Evolutionary conservation across 2,797 vertebrate species (phyloP).

Genomic region (Cercopithecus mitis): DNA sequence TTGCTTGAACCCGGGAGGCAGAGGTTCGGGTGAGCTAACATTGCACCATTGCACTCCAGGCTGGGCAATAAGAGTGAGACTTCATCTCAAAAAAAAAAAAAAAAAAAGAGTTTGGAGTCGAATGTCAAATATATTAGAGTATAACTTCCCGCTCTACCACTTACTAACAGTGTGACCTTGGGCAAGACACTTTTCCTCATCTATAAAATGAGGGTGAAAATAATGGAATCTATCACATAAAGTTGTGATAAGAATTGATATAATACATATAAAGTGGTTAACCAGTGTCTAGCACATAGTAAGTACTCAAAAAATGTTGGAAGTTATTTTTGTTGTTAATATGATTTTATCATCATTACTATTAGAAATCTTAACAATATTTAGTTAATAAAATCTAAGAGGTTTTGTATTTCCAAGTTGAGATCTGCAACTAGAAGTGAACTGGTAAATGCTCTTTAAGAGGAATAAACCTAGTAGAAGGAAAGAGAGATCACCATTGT

Average conservation of each 20-base stretch:
- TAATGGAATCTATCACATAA: not conserved
- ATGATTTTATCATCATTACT: not conserved
- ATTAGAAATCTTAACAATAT: slow-evolving; percentile 29
- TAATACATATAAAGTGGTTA: not conserved
- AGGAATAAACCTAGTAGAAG: not conserved
- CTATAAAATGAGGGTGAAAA: not conserved
- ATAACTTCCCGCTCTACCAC: not conserved
- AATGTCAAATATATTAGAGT: not conserved
- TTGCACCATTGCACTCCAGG: too few species aligned
- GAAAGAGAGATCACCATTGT: not conserved
- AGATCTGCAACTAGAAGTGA: not conserved
- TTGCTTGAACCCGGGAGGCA: too few species aligned
- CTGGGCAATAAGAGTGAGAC: too few species aligned
- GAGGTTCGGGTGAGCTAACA: too few species aligned
- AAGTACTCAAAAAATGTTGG: slow-evolving; percentile 21
- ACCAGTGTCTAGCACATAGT: not conserved
- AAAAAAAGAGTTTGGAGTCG: not conserved
- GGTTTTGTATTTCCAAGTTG: not conserved
- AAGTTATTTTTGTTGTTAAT: not conserved
- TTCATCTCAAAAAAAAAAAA: too few species aligned
- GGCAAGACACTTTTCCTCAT: not conserved
- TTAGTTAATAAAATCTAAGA: slow-evolving; percentile 1
- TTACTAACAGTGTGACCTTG: not conserved
- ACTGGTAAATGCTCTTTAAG: not conserved
- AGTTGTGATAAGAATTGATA: not conserved